Percentiles rank a stretch among this genome's conserved stretches.
phyloP scores from a whole-genome alignment of 1,140 invertebrate genomes.

The Ladona fulva region DNA sequence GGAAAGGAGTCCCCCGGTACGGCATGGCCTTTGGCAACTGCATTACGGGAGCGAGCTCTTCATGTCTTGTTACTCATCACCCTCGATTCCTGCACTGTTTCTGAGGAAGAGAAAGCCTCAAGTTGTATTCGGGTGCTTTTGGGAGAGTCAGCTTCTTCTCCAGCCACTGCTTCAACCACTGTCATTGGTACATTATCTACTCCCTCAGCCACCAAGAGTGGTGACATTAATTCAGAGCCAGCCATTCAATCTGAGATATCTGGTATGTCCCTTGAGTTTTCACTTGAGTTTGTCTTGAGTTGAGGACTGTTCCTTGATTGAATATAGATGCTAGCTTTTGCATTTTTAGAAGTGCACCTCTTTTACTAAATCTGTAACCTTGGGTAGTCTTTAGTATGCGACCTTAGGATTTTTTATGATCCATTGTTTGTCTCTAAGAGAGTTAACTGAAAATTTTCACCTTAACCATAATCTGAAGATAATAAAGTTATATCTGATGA shows the following conservation, averaged over 20 bases:
- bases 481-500: too few relatives aligned
- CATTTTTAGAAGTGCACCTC: too few relatives aligned
- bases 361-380: too few relatives aligned
- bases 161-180: background rate
- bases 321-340: too few relatives aligned
- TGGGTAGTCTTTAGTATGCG: too few relatives aligned
- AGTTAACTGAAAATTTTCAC: too few relatives aligned
- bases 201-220: background rate
- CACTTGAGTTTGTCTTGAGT: slow-evolving; percentile 14
- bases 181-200: background rate
- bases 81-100: slow-evolving; percentile 63
- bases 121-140: background rate
- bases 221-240: background rate
- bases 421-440: too few relatives aligned
- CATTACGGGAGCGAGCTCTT: slow-evolving; percentile 39
- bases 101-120: slow-evolving; percentile 49
- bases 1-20: background rate
- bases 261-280: slow-evolving; percentile 25
- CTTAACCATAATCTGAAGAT: too few relatives aligned
- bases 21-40: slow-evolving; percentile 37
- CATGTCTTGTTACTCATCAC: slow-evolving; percentile 61
- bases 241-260: slow-evolving; percentile 20
- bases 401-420: too few relatives aligned
- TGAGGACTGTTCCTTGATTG: slow-evolving; percentile 13
- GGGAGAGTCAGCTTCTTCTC: background rate